Percentiles rank a stretch among this genome's conserved stretches.
Evolutionary conservation across 2,888 invertebrate species (phyloP).

Genomic region (Bimastos eiseni): DNA sequence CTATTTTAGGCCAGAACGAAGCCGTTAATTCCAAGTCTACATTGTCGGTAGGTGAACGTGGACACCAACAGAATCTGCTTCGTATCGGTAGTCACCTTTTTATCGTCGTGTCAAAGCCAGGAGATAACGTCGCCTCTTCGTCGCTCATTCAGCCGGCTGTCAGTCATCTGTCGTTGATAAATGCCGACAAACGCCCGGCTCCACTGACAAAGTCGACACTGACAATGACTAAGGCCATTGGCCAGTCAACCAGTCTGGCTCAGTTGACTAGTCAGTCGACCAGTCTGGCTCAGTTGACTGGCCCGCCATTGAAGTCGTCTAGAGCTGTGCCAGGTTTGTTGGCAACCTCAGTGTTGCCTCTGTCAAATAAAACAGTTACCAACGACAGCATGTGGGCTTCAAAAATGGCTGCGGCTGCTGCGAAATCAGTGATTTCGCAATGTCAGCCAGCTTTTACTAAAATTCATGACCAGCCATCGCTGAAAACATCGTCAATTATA

Average conservation of each 20-base stretch:
- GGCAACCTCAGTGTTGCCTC: not conserved
- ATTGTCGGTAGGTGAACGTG: not conserved
- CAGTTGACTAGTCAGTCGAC: constrained; percentile 1
- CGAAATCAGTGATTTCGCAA: not conserved
- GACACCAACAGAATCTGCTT: not conserved
- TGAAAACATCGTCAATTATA: not conserved
- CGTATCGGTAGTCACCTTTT: not conserved
- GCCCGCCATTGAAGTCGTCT: not conserved
- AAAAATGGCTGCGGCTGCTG: not conserved
- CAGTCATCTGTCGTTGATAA: not conserved
- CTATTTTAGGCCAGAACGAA: not conserved
- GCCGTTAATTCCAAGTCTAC: not conserved
- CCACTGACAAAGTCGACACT: not conserved
- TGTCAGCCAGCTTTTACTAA: not conserved
- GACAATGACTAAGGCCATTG: not conserved
- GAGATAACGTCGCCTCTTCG: not conserved
- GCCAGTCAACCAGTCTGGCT: not conserved
- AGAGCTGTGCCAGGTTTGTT: not conserved
- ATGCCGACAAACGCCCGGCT: not conserved
- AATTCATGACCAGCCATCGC: not conserved
- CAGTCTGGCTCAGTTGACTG: not conserved
- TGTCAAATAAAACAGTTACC: not conserved
- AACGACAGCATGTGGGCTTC: not conserved
- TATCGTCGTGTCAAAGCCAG: not conserved
- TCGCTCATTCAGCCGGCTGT: not conserved